phyloP scores from a whole-genome alignment of 2,113 vertebrate species.

The Cheilinus undulatus region DNA sequence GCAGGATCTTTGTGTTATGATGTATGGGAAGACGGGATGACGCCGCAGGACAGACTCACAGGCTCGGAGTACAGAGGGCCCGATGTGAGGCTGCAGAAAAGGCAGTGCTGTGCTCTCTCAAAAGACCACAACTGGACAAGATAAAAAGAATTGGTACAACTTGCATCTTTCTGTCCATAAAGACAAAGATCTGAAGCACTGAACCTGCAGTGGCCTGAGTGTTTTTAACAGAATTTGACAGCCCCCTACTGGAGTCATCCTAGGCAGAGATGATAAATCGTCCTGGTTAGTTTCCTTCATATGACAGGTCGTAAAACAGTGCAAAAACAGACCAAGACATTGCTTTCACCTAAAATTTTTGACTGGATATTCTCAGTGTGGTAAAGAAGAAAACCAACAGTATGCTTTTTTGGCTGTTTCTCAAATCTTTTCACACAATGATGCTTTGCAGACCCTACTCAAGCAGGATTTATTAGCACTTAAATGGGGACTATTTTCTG shows the following conservation, averaged over 20 bases:
- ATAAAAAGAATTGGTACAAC: background rate
- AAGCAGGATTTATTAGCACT: background rate
- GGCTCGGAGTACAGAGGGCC: slow-evolving; percentile 1
- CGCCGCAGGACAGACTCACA: slow-evolving; percentile 46
- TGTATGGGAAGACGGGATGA: slow-evolving; percentile 41
- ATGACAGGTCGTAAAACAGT: slow-evolving; percentile 28
- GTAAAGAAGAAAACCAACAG: background rate
- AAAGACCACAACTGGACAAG: no score
- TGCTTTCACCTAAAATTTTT: background rate
- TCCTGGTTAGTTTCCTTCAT: slow-evolving; percentile 15
- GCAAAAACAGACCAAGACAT: slow-evolving; percentile 18
- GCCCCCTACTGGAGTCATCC: slow-evolving; percentile 9
- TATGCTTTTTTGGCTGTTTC: background rate
- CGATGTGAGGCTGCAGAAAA: background rate
- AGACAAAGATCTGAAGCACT: background rate
- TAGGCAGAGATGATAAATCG: slow-evolving; percentile 19
- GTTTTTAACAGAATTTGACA: slow-evolving; percentile 21
- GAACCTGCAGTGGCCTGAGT: slow-evolving; percentile 14
- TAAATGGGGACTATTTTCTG: background rate
- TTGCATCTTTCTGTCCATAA: slow-evolving; percentile 1
- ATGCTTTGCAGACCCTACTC: background rate
- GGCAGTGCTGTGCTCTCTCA: no score
- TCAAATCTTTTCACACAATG: background rate
- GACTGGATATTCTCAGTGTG: background rate
- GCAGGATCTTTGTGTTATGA: slow-evolving; percentile 51